Conservation (phyloP, 2,113 vertebrate species). For the Craseonycteris thonglongyai region DNA sequence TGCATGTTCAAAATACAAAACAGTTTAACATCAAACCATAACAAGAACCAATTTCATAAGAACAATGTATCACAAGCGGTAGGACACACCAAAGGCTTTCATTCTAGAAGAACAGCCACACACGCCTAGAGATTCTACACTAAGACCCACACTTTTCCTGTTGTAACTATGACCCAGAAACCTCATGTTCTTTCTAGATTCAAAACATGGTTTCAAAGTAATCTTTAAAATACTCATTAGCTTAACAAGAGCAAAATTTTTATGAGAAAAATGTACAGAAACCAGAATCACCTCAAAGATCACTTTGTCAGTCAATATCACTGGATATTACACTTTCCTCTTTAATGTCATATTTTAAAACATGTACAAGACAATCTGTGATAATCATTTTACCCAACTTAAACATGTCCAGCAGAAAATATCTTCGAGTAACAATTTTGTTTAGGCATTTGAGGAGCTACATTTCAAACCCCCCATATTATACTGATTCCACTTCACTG, state of each 20-base stretch:
- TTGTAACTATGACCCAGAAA: not conserved
- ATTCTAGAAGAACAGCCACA: not conserved
- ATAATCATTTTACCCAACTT: not conserved
- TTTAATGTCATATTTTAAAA: not conserved
- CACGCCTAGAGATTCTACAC: not conserved
- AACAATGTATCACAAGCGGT: not conserved
- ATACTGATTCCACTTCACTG: not conserved
- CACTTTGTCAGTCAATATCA: not conserved
- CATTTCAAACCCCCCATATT: not conserved
- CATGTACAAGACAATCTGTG: not conserved
- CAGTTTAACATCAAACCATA: not conserved
- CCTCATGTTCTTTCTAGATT: not conserved
- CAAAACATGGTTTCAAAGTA: conserved; percentile 7
- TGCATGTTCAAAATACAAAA: not conserved
- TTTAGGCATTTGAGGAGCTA: not conserved
- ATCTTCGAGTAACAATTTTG: not conserved
- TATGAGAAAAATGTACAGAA: not conserved
- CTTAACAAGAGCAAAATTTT: not conserved
- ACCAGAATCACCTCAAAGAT: not conserved
- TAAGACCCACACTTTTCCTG: not conserved
- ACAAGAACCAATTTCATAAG: not conserved
- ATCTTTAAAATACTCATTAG: not conserved
- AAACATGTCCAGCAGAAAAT: not conserved
- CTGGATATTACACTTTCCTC: not conserved
- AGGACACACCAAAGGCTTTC: not conserved